A percentile compares a stretch with the other conserved stretches of the same genome.
These are phyloP conservation scores for Mormoops blainvillei DNA, from an alignment of 2,113 vertebrate species.

Conservation along the genomic window DNA sequence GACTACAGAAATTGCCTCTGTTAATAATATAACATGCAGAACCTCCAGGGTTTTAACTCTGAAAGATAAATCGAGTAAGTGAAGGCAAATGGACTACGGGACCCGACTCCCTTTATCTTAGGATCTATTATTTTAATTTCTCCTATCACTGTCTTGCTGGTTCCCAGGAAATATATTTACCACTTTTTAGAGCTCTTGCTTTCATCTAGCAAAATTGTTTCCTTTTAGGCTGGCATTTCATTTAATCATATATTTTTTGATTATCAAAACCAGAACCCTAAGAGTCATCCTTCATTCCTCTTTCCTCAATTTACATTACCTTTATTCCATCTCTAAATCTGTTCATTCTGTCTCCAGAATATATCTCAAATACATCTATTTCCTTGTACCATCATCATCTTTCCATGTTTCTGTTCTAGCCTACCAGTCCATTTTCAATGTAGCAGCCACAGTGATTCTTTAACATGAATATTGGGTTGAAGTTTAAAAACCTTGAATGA, in stretches of 20 bases:
- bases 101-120: background rate
- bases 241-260: background rate
- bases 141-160: background rate
- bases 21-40: background rate
- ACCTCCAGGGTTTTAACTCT: conserved; percentile 7
- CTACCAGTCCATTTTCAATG: background rate
- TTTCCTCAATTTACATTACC: background rate
- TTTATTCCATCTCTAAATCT: background rate
- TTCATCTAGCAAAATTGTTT: background rate
- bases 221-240: background rate
- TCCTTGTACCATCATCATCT: background rate
- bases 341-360: background rate
- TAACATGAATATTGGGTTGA: background rate
- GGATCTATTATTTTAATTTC: conserved; percentile 14
- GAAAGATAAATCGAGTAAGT: background rate
- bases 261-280: background rate
- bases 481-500: background rate
- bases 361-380: background rate
- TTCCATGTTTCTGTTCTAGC: background rate
- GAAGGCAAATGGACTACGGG: background rate
- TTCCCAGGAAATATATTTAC: background rate
- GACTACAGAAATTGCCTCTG: background rate
- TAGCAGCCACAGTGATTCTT: background rate
- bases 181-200: conserved; percentile 33
- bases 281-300: background rate